A percentile compares a stretch with the other conserved stretches of the same genome.
Conservation (phyloP, 2,797 vertebrate genomes). For the Chaenodraco wilsoni region DNA sequence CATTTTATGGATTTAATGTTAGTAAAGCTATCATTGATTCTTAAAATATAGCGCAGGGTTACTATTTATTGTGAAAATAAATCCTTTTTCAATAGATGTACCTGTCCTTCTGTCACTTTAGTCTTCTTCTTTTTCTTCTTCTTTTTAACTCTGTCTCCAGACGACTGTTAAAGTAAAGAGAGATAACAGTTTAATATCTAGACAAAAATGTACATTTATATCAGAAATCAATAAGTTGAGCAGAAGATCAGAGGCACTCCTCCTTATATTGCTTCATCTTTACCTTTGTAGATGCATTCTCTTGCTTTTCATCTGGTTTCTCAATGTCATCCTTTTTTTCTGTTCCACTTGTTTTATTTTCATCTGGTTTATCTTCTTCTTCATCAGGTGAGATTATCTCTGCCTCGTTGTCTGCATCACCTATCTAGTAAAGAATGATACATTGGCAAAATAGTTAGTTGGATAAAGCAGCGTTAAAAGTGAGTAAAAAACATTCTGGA, state of each 20-base stretch:
- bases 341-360: slow-evolving; percentile 14
- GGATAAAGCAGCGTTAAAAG: background rate
- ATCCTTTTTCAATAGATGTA: slow-evolving; percentile 56
- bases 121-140: slow-evolving; percentile 95
- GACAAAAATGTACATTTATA: background rate
- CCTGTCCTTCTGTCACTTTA: slow-evolving; percentile 83
- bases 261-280: background rate
- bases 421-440: slow-evolving; percentile 77
- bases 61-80: background rate
- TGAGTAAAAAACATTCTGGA: background rate
- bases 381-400: slow-evolving; percentile 69
- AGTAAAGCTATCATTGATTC: background rate
- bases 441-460: background rate
- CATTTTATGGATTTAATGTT: no score
- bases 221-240: background rate
- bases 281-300: slow-evolving; percentile 65
- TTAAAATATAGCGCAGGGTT: background rate
- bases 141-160: slow-evolving; percentile 86
- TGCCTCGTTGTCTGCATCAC: slow-evolving; percentile 76
- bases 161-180: slow-evolving; percentile 72
- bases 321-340: slow-evolving; percentile 49
- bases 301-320: slow-evolving; percentile 17
- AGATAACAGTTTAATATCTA: slow-evolving; percentile 10
- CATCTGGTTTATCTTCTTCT: slow-evolving; percentile 65
- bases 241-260: background rate